phyloP scores from a whole-genome alignment of 2,888 invertebrate genomes.

The Drosophila longiperda region DNA sequence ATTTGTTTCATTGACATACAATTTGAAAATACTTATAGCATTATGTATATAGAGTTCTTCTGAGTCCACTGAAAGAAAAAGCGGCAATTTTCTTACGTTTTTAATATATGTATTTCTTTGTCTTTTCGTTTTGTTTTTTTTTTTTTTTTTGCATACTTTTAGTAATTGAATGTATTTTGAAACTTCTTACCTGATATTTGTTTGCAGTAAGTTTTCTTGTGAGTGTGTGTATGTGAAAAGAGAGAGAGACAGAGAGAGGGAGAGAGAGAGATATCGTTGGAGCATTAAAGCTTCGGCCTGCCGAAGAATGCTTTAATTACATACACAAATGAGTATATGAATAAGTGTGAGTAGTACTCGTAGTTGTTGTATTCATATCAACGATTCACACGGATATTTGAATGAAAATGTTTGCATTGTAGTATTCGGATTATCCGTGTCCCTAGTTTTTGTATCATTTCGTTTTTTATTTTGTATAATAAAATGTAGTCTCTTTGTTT shows the following conservation, averaged over 20 bases:
- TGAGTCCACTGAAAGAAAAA: constrained; percentile 4
- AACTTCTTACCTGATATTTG: constrained; percentile 26
- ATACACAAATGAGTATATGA: background rate
- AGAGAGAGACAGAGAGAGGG: background rate
- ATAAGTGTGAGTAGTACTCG: constrained; percentile 5
- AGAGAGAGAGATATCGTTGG: constrained; percentile 19
- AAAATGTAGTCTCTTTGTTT: constrained; percentile 78
- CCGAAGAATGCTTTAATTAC: constrained; percentile 61
- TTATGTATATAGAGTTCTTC: constrained; percentile 32
- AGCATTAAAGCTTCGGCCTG: constrained; percentile 69
- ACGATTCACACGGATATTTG: constrained; percentile 13
- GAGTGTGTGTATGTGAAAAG: constrained; percentile 17
- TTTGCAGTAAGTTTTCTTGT: constrained; percentile 11
- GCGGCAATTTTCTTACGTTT: background rate
- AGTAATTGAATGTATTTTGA: constrained; percentile 27
- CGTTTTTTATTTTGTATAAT: constrained; percentile 59
- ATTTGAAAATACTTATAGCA: constrained; percentile 52
- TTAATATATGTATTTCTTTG: background rate
- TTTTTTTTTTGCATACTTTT: constrained; percentile 2
- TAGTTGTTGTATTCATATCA: constrained; percentile 1
- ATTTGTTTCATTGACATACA: constrained; percentile 65
- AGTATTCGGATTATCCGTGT: constrained; percentile 23
- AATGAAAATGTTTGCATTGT: constrained; percentile 52
- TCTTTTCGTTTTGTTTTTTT: background rate
- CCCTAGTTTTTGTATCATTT: constrained; percentile 8